Evolutionary conservation across 1,140 invertebrate species (phyloP).

Genomic region (Euglossa dilemma): DNA sequence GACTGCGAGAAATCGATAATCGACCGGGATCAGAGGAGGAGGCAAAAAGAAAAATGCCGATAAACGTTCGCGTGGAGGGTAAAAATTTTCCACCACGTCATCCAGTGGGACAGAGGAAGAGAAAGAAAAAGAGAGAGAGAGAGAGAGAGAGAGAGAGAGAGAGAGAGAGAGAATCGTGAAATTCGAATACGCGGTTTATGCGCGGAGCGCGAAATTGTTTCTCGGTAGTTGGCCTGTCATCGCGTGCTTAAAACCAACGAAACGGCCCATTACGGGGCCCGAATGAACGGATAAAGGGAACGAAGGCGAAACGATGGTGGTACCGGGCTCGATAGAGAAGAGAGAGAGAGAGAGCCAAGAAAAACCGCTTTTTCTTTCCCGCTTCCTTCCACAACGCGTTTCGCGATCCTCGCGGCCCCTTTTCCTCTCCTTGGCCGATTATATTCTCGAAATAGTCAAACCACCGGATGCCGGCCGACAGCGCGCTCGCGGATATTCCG

Average conservation of each 20-base stretch:
- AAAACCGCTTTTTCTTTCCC: constrained; percentile 64
- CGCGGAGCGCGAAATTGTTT: neutral
- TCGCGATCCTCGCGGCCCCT: constrained; percentile 41
- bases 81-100: too few relatives aligned
- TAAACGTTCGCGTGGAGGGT: too few relatives aligned
- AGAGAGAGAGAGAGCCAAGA: constrained; percentile 69
- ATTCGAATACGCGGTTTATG: neutral
- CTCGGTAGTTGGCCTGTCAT: neutral
- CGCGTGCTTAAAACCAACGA: constrained; percentile 35
- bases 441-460: constrained; percentile 80
- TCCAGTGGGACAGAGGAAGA: too few relatives aligned
- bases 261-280: constrained; percentile 48
- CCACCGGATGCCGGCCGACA: constrained; percentile 75
- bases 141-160: neutral
- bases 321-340: too few relatives aligned
- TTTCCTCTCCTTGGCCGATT: constrained; percentile 71
- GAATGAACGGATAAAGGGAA: constrained; percentile 12
- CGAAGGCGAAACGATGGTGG: too few relatives aligned
- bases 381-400: constrained; percentile 58
- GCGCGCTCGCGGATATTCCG: constrained; percentile 70
- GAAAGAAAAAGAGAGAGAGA: too few relatives aligned
- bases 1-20: too few relatives aligned
- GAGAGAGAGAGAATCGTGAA: neutral
- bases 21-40: too few relatives aligned
- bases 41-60: too few relatives aligned